These are phyloP conservation scores for Rousettus madagascariensis DNA, from an alignment of 2,797 vertebrate species.

Conservation along the genomic window DNA sequence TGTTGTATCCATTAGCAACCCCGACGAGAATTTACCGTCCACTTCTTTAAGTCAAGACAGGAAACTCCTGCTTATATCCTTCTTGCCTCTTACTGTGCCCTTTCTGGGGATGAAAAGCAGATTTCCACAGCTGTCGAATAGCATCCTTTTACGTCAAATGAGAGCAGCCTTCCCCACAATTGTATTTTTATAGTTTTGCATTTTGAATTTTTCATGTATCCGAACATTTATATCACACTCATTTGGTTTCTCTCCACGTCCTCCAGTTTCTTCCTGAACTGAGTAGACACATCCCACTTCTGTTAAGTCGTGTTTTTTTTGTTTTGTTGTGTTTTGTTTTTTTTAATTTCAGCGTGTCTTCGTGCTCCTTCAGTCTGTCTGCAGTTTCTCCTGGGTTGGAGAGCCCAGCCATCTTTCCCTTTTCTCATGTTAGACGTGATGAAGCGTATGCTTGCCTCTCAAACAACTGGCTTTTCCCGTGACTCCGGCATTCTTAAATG, in stretches of 20 bases:
- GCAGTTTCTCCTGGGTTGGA: not conserved
- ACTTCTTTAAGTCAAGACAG: no score
- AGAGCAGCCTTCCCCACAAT: not conserved
- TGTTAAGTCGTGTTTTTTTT: not conserved
- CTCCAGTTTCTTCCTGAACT: not conserved
- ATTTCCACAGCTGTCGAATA: not conserved
- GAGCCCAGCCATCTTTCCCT: not conserved
- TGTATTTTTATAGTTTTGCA: not conserved
- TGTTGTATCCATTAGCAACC: not conserved
- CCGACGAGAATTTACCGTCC: not conserved
- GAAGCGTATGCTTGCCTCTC: not conserved
- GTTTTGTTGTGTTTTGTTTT: no score
- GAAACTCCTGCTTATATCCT: not conserved
- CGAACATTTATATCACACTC: constrained; percentile 7
- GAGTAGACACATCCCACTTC: not conserved
- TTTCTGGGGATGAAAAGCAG: not conserved
- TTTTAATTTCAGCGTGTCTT: not conserved
- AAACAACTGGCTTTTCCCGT: not conserved
- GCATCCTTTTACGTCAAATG: not conserved
- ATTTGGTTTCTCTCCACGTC: not conserved
- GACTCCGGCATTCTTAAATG: not conserved
- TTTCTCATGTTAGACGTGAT: accelerated
- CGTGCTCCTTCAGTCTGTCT: not conserved
- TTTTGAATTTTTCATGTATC: not conserved
- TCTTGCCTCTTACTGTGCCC: no score